A percentile compares a stretch with the other conserved stretches of the same genome.
These are phyloP conservation scores for Actias luna DNA, from an alignment of 2,888 invertebrate genomes.

Conservation along the genomic window DNA sequence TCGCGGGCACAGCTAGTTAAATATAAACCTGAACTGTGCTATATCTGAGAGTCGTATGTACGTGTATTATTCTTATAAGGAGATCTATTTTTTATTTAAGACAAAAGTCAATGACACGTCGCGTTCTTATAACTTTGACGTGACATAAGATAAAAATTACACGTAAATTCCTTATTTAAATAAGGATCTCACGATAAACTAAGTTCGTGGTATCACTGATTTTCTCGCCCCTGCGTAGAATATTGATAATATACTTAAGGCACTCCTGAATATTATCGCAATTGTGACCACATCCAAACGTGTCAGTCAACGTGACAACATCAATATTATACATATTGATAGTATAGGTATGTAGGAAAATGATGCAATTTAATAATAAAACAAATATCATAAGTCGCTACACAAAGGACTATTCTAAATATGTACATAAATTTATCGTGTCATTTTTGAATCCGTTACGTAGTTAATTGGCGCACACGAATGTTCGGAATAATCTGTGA, in stretches of 20 bases:
- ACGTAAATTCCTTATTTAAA: conserved; percentile 13
- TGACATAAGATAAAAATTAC: too few species aligned
- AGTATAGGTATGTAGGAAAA: neutral
- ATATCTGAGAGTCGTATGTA: too few species aligned
- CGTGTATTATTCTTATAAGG: too few species aligned
- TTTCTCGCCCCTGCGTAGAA: neutral
- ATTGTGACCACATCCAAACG: neutral
- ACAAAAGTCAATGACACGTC: conserved; percentile 16
- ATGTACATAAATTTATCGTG: neutral
- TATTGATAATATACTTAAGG: neutral
- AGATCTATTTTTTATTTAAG: too few species aligned
- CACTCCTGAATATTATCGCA: neutral
- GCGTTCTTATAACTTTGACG: neutral
- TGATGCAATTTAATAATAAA: neutral
- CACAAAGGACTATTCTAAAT: neutral
- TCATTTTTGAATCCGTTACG: neutral
- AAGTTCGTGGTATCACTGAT: neutral
- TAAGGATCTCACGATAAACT: neutral
- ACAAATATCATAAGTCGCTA: neutral
- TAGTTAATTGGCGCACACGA: neutral
- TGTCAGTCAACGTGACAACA: neutral
- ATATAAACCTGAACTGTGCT: too few species aligned
- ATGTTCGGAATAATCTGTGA: neutral
- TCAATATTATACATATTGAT: neutral
- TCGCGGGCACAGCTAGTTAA: too few species aligned